Evolutionary conservation across 2,888 invertebrate species (phyloP).

Genomic region (Leucoma salicis): DNA sequence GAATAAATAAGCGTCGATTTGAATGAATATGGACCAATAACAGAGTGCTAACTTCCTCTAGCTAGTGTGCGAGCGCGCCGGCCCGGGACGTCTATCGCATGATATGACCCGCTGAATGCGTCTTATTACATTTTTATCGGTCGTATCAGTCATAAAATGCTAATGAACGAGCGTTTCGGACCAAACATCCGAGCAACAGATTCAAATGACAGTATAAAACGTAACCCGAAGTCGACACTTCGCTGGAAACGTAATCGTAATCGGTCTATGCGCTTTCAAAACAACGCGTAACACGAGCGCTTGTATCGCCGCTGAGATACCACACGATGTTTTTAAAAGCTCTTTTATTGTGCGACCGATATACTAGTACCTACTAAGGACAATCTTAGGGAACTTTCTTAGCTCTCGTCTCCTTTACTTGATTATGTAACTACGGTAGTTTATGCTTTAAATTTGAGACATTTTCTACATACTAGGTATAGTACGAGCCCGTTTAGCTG

Average conservation of each 20-base stretch:
- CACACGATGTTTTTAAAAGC: conserved; percentile 74
- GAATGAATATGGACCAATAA: conserved; percentile 66
- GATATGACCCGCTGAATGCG: conserved; percentile 75
- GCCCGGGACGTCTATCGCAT: conserved; percentile 65
- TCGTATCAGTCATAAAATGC: conserved; percentile 82
- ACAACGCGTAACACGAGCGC: conserved; percentile 75
- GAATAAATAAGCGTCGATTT: conserved; percentile 61
- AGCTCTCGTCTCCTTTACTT: conserved; percentile 21
- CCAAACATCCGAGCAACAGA: conserved; percentile 81
- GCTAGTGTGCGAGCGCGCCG: conserved; percentile 57
- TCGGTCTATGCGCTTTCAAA: conserved; percentile 76
- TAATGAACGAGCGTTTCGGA: conserved; percentile 78
- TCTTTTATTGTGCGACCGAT: conserved; percentile 72
- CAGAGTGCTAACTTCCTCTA: conserved; percentile 62
- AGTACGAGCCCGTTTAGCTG: no score
- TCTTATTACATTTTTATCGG: conserved; percentile 81
- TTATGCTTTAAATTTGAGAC: no score
- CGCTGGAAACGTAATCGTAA: conserved; percentile 77
- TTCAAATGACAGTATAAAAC: conserved; percentile 80
- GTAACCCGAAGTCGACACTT: conserved; percentile 80
- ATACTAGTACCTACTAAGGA: conserved; percentile 20
- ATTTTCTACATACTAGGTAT: no score
- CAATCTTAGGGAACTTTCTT: not conserved
- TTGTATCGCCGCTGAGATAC: conserved; percentile 65
- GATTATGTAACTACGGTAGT: no score